Evolutionary conservation across 2,113 vertebrate genomes (phyloP), one percentile per base, ranked within the genome.

Genomic region (Ivindomyrus marchei): DNA sequence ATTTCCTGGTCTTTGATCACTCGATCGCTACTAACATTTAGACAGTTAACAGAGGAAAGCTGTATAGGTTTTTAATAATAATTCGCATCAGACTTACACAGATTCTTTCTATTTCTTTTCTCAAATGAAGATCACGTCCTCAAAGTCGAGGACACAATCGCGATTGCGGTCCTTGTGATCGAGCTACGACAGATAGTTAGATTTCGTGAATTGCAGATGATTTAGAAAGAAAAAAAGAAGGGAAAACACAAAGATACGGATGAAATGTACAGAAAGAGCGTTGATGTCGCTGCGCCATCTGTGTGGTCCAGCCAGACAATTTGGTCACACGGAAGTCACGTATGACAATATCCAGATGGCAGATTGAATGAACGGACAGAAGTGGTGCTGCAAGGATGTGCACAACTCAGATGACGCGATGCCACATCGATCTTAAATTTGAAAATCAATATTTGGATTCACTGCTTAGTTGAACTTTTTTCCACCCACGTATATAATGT

Each of bases 181-280:
- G 36, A 90, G 53, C 50, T 45, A 80, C 4, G 80, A 58, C 46
- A 91, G 88, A 52, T 53, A 88, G 1, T 27, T 70, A 70, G 62
- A 70, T 70, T 13, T 70, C 56, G 10, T 7, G 19, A 89, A 11
- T 90, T 91, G 31, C 88, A 92, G 39, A 70, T 11, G 36, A 88
- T 91, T 8, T 91, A 92, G 31, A 85, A 77, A 27, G 91, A 92
- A 8, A 91, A 77, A 58, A 88, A 92, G 66, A 92, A 90, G 52
- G 50, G 56, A 13, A 50, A 27, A n/a, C 91, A 92, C 1, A 2
- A 84, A 27, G 50, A 21, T 58, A 36, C 80, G 86, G 9, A 70
- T 74, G 39, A 45, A 49, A 0, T 53, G 74, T 56, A 77, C 86
- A 21, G 56, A 49, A 36, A 7, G 1, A 53, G 88, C 85, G 62